phyloP scores from a whole-genome alignment of 2,113 vertebrate species.

The Elgaria multicarinata region DNA sequence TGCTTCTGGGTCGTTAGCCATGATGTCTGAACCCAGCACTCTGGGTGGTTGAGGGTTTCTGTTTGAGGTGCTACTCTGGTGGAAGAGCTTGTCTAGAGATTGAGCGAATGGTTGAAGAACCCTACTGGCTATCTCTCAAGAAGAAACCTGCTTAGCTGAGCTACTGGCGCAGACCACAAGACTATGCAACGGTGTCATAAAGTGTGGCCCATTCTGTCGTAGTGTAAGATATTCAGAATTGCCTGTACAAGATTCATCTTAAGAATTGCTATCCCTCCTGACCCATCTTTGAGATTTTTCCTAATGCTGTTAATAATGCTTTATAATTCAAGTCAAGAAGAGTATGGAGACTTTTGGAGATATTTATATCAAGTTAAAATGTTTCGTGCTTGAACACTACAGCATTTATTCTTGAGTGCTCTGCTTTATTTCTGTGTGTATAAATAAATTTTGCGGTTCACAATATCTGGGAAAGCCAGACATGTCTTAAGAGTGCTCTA shows the following conservation, averaged over 20 bases:
- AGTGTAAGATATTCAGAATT: not conserved
- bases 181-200: not conserved
- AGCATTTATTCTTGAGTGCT: not conserved
- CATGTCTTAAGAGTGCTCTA: not conserved
- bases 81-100: not conserved
- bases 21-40: too few species aligned
- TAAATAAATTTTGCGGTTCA: not conserved
- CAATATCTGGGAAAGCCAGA: not conserved
- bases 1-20: too few species aligned
- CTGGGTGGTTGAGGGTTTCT: too few species aligned
- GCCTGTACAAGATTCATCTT: not conserved
- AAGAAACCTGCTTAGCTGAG: not conserved
- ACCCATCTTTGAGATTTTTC: not conserved
- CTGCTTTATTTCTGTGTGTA: not conserved
- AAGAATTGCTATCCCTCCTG: not conserved
- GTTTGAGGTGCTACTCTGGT: not conserved
- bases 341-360: not conserved
- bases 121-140: not conserved
- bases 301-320: not conserved
- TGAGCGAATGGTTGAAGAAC: not conserved
- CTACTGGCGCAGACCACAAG: not conserved
- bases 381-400: not conserved
- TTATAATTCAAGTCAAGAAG: not conserved
- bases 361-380: not conserved
- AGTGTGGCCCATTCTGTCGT: not conserved